Conservation (phyloP, 2,797 vertebrate genomes). For the Tragopan temminckii region DNA sequence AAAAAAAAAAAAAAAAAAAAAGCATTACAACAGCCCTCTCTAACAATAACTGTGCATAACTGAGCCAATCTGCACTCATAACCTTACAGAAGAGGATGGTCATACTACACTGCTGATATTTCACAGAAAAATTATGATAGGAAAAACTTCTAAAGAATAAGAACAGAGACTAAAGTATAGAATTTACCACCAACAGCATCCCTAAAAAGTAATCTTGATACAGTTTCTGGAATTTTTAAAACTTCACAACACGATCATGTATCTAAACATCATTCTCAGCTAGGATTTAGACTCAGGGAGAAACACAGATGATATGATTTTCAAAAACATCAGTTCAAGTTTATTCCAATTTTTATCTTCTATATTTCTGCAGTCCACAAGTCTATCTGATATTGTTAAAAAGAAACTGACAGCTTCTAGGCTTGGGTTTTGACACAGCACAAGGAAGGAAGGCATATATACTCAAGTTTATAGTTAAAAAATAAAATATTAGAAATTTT, state of each 20-base stretch:
- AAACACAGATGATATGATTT: background rate
- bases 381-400: background rate
- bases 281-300: background rate
- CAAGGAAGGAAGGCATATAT: background rate
- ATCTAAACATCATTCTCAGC: background rate
- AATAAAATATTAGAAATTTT: background rate
- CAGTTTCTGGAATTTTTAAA: background rate
- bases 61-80: background rate
- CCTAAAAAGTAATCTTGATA: background rate
- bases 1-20: background rate
- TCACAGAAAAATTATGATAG: background rate
- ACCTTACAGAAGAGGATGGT: background rate
- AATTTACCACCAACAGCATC: background rate
- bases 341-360: background rate
- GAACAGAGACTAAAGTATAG: background rate
- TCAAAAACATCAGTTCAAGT: background rate
- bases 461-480: background rate
- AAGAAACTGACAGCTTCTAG: background rate
- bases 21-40: background rate
- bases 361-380: background rate
- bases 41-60: background rate
- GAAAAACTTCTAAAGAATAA: background rate
- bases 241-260: background rate
- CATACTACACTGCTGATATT: background rate
- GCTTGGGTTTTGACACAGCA: background rate